Base-by-base conservation (phyloP, 2,888 invertebrate genomes). In the Clepsis dumicolana region DNA sequence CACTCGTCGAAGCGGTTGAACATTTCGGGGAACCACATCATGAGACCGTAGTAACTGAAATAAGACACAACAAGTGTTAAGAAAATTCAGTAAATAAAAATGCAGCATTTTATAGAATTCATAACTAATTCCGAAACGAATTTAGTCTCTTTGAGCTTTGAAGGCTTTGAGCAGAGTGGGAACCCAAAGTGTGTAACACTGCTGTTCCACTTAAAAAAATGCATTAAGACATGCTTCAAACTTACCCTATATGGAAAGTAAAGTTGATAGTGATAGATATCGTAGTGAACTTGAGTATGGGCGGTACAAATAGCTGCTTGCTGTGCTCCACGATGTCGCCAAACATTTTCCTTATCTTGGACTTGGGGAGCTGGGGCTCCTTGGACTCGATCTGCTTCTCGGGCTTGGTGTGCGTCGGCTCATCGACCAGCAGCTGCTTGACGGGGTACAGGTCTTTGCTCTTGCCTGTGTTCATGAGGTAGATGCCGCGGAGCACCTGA, bases 21-120 rank as follows among this genome's bases (percentile, higher is more conserved):
- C 83, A 98, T 94, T 90, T 98, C 98, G 0, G 98, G 98, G 91
- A 98, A 98, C 98, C 98, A 98, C 97, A 98, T 98, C 97, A 98
- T 98, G 64, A 98, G 94, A 50, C 98, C 98, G 86, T 98, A 98
- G 88, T 98, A 98, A 66, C 97, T 96, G 88, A 0, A 72, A 71
- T 2, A 16, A 32, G 21, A 56, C 0, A 16, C 1, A 4, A 3
- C 14, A 4, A 32, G 14, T 4, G 29, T 54, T 21, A 32, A 1
- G 32, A 32, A 32, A 27, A 10, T n/a, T n/a, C n/a, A n/a, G 5
- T 27, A 8, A 1, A 3, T 5, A 27, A 53, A 3, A 25, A 18
- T 18, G 21, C n/a, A n/a, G n/a, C n/a, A n/a, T n/a, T n/a, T n/a
- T n/a, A n/a, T n/a, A n/a, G n/a, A n/a, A n/a, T n/a, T n/a, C n/a